Evolutionary conservation across 2,797 vertebrate genomes (phyloP).

Genomic region (Furcifer pardalis): DNA sequence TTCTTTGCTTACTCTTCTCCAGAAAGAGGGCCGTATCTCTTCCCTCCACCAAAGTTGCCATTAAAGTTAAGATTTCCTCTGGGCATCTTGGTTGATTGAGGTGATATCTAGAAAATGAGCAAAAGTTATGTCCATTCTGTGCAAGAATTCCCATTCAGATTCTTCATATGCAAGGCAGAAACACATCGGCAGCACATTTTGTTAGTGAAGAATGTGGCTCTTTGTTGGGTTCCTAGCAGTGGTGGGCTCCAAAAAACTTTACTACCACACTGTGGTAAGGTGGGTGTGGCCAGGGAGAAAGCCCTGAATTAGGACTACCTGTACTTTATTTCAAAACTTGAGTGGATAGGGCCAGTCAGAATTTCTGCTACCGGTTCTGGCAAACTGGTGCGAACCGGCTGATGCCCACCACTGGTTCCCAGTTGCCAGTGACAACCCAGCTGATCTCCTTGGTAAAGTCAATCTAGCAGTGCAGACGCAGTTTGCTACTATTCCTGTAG

Average conservation of each 20-base stretch:
- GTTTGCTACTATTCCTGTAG: neutral
- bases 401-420: too few relatives aligned
- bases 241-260: too few relatives aligned
- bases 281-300: too few relatives aligned
- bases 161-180: neutral
- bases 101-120: slow-evolving; percentile 48
- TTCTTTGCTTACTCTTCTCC: slow-evolving; percentile 73
- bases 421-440: neutral
- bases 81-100: slow-evolving; percentile 66
- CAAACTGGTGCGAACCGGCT: too few relatives aligned
- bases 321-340: too few relatives aligned
- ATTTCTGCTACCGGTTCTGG: too few relatives aligned
- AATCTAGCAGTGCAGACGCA: neutral
- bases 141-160: neutral
- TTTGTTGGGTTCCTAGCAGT: neutral
- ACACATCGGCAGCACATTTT: neutral
- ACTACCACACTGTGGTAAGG: too few relatives aligned
- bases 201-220: too few relatives aligned
- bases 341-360: too few relatives aligned
- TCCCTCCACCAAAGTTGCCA: slow-evolving; percentile 51
- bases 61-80: slow-evolving; percentile 49
- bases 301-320: too few relatives aligned
- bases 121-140: slow-evolving; percentile 7
- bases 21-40: slow-evolving; percentile 51
- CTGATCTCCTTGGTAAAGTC: neutral